Evolutionary conservation across 2,797 vertebrate genomes (phyloP), one percentile per base, ranked within the genome.

Genomic region (Centropyge bicolor): DNA sequence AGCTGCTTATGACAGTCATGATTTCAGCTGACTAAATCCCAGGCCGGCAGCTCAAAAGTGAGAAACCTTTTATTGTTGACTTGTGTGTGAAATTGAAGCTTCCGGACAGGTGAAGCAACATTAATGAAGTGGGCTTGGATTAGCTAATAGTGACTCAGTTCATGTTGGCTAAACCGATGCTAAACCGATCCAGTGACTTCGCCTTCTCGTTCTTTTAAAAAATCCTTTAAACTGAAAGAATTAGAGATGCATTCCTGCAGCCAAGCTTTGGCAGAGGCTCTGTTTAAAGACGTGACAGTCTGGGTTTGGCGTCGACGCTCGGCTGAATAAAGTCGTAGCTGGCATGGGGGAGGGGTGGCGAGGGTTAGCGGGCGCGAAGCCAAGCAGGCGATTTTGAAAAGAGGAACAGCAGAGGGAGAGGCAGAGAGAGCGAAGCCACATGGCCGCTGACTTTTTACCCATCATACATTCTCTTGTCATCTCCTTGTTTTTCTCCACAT

Each of bases 251-350:
- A 9, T 69, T 69, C 27, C 38, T 55, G 64, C 67, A 31, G 45
- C 40, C 6, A 24, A 17, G 57, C 52, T 64, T 46, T 65, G 19
- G 31, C 48, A 49, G 27, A 36, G 35, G 27, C 16, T 27, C 36
- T 80, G 35, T 82, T 77, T 80, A 56, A 36, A 68, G 54, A 63
- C 46, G 41, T 49, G 61, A 69, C 67, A 64, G 67, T 41, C 51
- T 41, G 6, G 38, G 41, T 49, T 52, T 64, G 31, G 49, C 22
- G 1, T 49, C 43, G 20, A 40, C 61, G 43, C 7, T 62, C 38
- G 27, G 27, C 27, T 31, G 27, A 31, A 31, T 31, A 31, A 31
- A 31, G 27, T 31, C 27, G 27, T 31, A 31, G 27, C 27, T 31
- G 27, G 27, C 27, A 31, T 4, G 27, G 27, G 27, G 27, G 27